A percentile compares a stretch with the other conserved stretches of the same genome.
Evolutionary conservation across 2,797 vertebrate species (phyloP).

Genomic region (Acanthornis magna): DNA sequence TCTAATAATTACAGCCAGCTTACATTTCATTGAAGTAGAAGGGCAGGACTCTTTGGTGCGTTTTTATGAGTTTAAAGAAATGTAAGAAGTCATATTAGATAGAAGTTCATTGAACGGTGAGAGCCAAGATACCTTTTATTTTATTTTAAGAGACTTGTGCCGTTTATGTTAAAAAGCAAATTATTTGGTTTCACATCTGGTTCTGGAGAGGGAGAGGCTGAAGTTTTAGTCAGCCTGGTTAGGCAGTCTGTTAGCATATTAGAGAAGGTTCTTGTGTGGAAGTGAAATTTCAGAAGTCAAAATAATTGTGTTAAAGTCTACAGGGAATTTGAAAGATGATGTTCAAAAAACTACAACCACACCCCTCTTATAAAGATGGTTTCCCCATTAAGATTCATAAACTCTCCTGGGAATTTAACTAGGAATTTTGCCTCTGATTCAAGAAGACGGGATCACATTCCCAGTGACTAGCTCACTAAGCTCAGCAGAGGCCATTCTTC

Average conservation of each 20-base stretch:
- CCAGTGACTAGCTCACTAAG: neutral
- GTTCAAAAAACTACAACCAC: neutral
- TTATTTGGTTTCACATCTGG: neutral
- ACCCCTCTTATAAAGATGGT: neutral
- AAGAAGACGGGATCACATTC: neutral
- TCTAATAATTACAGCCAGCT: neutral
- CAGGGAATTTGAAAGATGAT: neutral
- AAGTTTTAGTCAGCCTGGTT: neutral
- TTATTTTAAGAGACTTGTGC: neutral
- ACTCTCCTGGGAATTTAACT: neutral
- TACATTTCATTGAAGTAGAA: neutral
- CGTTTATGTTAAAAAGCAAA: neutral
- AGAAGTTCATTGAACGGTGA: neutral
- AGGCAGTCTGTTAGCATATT: neutral
- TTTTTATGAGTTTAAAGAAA: neutral
- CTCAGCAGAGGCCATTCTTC: neutral
- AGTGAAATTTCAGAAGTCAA: neutral
- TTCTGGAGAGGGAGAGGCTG: neutral
- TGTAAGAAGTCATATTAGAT: neutral
- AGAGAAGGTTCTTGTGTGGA: neutral
- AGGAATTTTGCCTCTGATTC: neutral
- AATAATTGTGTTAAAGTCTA: neutral
- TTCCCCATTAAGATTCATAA: neutral
- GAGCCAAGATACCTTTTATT: neutral
- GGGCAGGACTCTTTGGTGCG: accelerated